Evolutionary conservation across 2,113 vertebrate species (phyloP).

Genomic region (Xiphorhynchus elegans): DNA sequence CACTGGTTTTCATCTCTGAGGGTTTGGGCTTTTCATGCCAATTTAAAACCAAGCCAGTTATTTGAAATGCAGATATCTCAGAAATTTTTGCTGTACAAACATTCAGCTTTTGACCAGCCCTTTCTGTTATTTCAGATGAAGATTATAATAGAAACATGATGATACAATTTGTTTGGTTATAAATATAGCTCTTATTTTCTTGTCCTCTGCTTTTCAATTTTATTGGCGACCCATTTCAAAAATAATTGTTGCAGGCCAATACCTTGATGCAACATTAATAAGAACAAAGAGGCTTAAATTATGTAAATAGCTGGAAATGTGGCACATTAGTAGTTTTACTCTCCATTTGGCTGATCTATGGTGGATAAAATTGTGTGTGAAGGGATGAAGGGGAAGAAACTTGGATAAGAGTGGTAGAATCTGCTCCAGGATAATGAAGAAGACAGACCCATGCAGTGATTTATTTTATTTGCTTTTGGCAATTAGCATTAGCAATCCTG

Average conservation of each 20-base stretch:
- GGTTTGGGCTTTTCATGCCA: not conserved
- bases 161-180: not conserved
- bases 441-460: not conserved
- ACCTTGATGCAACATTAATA: conserved; percentile 64
- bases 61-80: not conserved
- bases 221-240: not conserved
- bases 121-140: not conserved
- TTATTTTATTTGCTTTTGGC: conserved; percentile 49
- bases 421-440: conserved; percentile 27
- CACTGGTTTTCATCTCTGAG: not conserved
- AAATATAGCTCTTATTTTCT: not conserved
- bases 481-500: not conserved
- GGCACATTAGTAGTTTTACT: conserved; percentile 67
- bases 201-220: not conserved
- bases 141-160: not conserved
- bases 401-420: conserved; percentile 32
- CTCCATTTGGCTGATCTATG: conserved; percentile 60
- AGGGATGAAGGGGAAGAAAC: not conserved
- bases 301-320: conserved; percentile 35
- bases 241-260: not conserved
- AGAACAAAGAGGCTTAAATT: conserved; percentile 60
- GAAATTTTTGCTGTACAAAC: not conserved
- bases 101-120: not conserved
- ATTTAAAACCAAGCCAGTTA: not conserved
- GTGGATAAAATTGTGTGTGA: conserved; percentile 53